Percentiles rank a stretch among this genome's conserved stretches.
Conservation (phyloP, 2,888 invertebrate species). For the Seira ritae region DNA sequence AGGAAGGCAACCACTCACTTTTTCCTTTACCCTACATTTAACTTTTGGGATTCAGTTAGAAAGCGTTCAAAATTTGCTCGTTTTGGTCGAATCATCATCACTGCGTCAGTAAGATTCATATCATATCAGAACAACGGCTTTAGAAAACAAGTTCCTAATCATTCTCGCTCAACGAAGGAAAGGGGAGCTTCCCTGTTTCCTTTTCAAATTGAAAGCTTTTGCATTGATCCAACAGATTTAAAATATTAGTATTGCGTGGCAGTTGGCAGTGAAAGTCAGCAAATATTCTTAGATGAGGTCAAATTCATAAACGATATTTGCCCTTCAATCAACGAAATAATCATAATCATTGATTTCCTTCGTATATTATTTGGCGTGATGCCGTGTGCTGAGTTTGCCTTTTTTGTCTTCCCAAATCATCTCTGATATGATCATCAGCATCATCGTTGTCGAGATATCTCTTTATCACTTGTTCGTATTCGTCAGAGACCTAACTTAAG, state of each 20-base stretch:
- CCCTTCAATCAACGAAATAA: not conserved
- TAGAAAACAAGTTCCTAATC: too few species aligned
- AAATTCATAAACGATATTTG: not conserved
- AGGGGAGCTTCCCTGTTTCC: too few species aligned
- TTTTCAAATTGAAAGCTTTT: too few species aligned
- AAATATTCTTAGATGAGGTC: too few species aligned
- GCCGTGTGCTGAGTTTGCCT: slow-evolving; percentile 72
- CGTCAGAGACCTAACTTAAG: not conserved
- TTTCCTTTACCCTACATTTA: slow-evolving; percentile 68
- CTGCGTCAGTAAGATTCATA: not conserved
- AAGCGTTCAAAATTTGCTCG: slow-evolving; percentile 73
- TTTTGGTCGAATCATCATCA: slow-evolving; percentile 73
- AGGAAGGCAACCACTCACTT: slow-evolving; percentile 54
- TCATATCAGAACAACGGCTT: too few species aligned
- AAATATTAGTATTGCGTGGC: too few species aligned
- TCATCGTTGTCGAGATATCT: too few species aligned
- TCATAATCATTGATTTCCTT: not conserved
- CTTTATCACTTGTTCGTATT: slow-evolving; percentile 38
- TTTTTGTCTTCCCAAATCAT: slow-evolving; percentile 28
- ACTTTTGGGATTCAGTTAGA: slow-evolving; percentile 73
- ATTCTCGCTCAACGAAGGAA: too few species aligned
- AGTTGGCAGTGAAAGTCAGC: too few species aligned
- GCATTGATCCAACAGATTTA: too few species aligned
- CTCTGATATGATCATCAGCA: slow-evolving; percentile 23
- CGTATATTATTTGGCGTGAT: slow-evolving; percentile 75